Percentiles rank a stretch among this genome's conserved stretches.
These are phyloP conservation scores for Todiramphus chloris DNA, from an alignment of 2,113 vertebrate genomes.

Conservation along the genomic window DNA sequence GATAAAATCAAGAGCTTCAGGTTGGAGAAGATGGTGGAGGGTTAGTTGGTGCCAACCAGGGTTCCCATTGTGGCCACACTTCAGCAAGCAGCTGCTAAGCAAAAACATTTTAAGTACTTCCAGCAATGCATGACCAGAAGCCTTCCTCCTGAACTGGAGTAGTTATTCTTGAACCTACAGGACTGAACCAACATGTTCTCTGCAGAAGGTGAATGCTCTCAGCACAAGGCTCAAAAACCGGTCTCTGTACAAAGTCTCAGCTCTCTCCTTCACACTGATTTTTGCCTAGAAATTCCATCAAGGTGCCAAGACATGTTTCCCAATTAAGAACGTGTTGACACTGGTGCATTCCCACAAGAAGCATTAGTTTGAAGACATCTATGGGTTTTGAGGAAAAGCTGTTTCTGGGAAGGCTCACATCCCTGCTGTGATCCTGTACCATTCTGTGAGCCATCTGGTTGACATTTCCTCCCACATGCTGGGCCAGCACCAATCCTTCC, in stretches of 20 bases:
- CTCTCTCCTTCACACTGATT: background rate
- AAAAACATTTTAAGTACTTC: background rate
- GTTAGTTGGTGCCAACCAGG: background rate
- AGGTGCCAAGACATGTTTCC: background rate
- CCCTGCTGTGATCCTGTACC: background rate
- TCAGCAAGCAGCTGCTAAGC: background rate
- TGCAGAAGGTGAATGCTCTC: background rate
- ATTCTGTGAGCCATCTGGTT: background rate
- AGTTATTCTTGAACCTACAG: background rate
- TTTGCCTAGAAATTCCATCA: background rate
- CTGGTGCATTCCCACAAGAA: background rate
- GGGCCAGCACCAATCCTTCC: background rate
- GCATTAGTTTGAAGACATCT: background rate
- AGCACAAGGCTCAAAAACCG: rapidly evolving
- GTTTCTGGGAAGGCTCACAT: background rate
- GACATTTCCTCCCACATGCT: background rate
- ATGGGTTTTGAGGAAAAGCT: background rate
- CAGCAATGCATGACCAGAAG: background rate
- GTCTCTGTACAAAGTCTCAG: background rate
- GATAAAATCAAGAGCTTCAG: background rate
- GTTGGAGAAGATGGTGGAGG: background rate
- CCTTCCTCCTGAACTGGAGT: background rate
- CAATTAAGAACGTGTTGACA: background rate
- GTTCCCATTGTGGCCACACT: background rate
- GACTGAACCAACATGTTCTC: background rate